Base-by-base conservation (phyloP, 2,888 invertebrate genomes). In the Catocala nupta region DNA sequence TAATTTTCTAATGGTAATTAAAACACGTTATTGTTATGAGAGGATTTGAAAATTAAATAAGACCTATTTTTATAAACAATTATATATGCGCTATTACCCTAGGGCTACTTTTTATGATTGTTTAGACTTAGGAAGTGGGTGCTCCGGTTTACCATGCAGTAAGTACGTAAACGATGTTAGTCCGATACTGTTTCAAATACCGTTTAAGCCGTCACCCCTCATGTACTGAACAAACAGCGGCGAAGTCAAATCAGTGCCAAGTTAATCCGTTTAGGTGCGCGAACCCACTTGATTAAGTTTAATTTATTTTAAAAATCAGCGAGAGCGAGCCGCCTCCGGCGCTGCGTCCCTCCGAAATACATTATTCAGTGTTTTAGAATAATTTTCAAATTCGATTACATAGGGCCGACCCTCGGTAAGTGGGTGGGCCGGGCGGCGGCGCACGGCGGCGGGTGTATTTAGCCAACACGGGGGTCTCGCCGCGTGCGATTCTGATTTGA, bases 341-440 rank as follows among this genome's bases (percentile, higher is more conserved):
- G 63, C 83, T 78, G 80, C 86, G 88, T 90, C 93, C 91, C 92
- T 91, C 80, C 88, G 78, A 90, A 91, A 94, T 94, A 93, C 94
- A 94, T 94, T 94, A 94, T 94, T 93, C 93, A 94, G 93, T 94
- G 94, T 94, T 94, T 94, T 94, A 94, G 94, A 94, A 94, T 94
- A 94, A 94, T 94, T 94, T 94, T 94, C 93, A 94, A 94, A 94
- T 94, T 94, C 94, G 94, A 94, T 94, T 94, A 94, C 94, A 94
- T 94, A 94, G 93, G 93, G 88, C 91, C 92, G 92, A 92, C 92
- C 92, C 91, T 92, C 87, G 86, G 93, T 92, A 91, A 94, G 94
- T 90, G 90, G 90, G 90, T 90, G 90, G 90, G 90, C 86, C 86
- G 90, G 88, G 88, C 87, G 85, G 80, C 63, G 53, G 78, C 81